Percentiles rank a stretch among this genome's conserved stretches.
Evolutionary conservation across 2,113 vertebrate species (phyloP).

Genomic region (Myxocyprinus asiaticus): DNA sequence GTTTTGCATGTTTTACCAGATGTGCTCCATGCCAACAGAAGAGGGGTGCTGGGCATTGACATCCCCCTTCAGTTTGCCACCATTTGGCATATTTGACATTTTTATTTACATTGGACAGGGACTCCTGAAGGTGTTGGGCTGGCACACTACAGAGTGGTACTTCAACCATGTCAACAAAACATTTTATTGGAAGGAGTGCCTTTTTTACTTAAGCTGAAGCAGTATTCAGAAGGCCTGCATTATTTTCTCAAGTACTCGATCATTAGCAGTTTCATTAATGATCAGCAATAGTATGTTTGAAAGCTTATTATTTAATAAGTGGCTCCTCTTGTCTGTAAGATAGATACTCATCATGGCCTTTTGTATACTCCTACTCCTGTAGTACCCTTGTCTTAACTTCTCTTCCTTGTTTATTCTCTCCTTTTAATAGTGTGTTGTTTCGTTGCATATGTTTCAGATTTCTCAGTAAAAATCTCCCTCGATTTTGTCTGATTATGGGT

Average conservation of each 20-base stretch:
- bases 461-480: slow-evolving; percentile 50
- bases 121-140: slow-evolving; percentile 60
- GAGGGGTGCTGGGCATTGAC: slow-evolving; percentile 52
- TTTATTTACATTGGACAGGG: slow-evolving; percentile 58
- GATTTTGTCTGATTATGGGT: slow-evolving; percentile 38
- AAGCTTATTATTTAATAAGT: not conserved
- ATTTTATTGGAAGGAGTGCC: slow-evolving; percentile 56
- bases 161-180: slow-evolving; percentile 54
- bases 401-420: slow-evolving; percentile 43
- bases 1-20: slow-evolving; percentile 25
- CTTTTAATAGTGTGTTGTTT: slow-evolving; percentile 41
- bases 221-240: slow-evolving; percentile 57
- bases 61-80: slow-evolving; percentile 57
- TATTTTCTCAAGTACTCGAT: slow-evolving; percentile 18
- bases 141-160: slow-evolving; percentile 58
- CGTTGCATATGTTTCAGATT: slow-evolving; percentile 52
- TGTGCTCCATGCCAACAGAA: slow-evolving; percentile 25
- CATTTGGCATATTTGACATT: slow-evolving; percentile 56
- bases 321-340: slow-evolving; percentile 24
- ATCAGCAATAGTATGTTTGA: not conserved
- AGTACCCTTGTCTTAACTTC: slow-evolving; percentile 49
- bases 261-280: slow-evolving; percentile 18
- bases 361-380: slow-evolving; percentile 58
- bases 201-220: slow-evolving; percentile 56
- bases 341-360: slow-evolving; percentile 47